Evolutionary conservation across 2,113 vertebrate genomes (phyloP).

Genomic region (Sinocyclocheilus anophthalmus): DNA sequence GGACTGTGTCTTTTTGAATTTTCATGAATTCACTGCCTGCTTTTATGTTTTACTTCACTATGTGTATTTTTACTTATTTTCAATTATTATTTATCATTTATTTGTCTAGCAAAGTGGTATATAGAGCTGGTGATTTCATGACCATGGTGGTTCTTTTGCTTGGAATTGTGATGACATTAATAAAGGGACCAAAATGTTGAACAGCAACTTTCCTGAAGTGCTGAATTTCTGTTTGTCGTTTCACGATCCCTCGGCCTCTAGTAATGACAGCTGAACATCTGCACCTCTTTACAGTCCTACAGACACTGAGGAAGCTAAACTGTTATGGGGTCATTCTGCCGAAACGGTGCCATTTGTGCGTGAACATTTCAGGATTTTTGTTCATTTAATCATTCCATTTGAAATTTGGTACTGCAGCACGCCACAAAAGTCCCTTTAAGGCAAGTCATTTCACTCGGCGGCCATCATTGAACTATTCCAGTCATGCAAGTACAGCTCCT

Average conservation of each 20-base stretch:
- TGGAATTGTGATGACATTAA: slow-evolving; percentile 79
- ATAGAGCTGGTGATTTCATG: slow-evolving; percentile 76
- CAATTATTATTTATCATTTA: slow-evolving; percentile 61
- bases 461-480: neutral
- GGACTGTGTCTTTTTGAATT: slow-evolving; percentile 2
- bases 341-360: neutral
- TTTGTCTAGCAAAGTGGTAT: slow-evolving; percentile 75
- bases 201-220: neutral
- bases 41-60: slow-evolving; percentile 24
- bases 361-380: neutral
- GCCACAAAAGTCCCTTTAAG: neutral
- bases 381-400: neutral
- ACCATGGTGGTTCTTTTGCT: slow-evolving; percentile 79
- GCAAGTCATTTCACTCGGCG: neutral
- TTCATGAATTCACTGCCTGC: slow-evolving; percentile 29
- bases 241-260: neutral
- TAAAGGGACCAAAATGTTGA: slow-evolving; percentile 81
- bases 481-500: neutral
- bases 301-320: neutral
- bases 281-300: neutral
- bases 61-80: slow-evolving; percentile 68
- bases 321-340: neutral
- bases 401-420: neutral
- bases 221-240: neutral
- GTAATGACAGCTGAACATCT: slow-evolving; percentile 8